A percentile compares a stretch with the other conserved stretches of the same genome.
These are phyloP conservation scores for Bombus soroeensis DNA, from an alignment of 1,140 invertebrate genomes.

Conservation along the genomic window DNA sequence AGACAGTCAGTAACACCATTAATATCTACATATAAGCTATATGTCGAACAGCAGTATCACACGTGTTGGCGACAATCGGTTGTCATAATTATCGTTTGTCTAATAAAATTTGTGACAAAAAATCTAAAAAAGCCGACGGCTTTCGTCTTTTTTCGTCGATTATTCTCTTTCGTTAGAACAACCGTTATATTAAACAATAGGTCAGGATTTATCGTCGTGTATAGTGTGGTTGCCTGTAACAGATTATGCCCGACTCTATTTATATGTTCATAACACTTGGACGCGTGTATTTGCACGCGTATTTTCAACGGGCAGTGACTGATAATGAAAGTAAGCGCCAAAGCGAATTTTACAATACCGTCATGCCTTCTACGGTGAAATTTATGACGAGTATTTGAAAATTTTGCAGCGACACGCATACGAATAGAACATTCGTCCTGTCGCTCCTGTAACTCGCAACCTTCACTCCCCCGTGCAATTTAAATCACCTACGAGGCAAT, in stretches of 20 bases:
- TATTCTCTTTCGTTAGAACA: not conserved
- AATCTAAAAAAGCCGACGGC: too few relatives aligned
- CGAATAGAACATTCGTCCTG: not conserved
- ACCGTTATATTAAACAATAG: constrained; percentile 9
- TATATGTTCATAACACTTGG: not conserved
- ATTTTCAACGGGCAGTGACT: constrained; percentile 40
- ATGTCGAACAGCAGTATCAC: not conserved
- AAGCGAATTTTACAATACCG: not conserved
- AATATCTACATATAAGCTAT: not conserved
- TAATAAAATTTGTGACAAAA: not conserved
- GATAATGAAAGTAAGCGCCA: not conserved
- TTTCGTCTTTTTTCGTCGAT: not conserved
- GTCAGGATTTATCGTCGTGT: constrained; percentile 15
- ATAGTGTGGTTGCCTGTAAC: not conserved
- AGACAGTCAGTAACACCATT: constrained; percentile 16
- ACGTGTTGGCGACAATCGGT: too few relatives aligned
- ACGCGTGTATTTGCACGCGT: not conserved
- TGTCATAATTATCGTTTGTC: not conserved
- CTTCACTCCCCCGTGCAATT: not conserved
- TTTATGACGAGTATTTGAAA: not conserved
- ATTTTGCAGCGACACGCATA: not conserved
- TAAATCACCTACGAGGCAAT: not conserved
- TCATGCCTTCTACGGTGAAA: not conserved
- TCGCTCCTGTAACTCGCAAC: not conserved
- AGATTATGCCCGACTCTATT: not conserved